Evolutionary conservation across 2,113 vertebrate genomes (phyloP).

Genomic region (Pangasianodon gigas): DNA sequence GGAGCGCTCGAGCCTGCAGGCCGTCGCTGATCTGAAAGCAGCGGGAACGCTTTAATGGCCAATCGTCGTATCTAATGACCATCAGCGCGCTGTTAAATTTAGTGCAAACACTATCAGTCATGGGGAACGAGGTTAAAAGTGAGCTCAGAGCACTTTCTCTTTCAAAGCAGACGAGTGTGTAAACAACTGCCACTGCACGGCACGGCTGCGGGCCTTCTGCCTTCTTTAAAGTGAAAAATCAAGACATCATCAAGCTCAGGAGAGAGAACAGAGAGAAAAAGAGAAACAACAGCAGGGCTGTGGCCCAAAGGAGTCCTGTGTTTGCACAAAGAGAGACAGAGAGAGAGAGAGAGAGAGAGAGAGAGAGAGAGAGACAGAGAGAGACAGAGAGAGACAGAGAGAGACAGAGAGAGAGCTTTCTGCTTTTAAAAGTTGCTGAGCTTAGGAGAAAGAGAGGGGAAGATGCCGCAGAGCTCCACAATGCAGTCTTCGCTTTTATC

Average conservation of each 20-base stretch:
- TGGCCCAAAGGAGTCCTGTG: not conserved
- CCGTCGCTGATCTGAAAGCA: slow-evolving; percentile 6
- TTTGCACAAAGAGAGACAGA: not conserved
- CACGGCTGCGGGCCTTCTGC: not conserved
- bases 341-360: not conserved
- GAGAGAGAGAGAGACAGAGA: not conserved
- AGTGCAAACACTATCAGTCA: not conserved
- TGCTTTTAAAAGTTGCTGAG: slow-evolving; percentile 11
- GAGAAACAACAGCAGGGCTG: not conserved
- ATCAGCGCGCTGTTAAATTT: slow-evolving; percentile 29
- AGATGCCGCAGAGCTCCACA: slow-evolving; percentile 15
- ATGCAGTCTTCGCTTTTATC: not conserved
- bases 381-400: not conserved
- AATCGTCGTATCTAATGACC: slow-evolving; percentile 19
- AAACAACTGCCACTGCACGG: slow-evolving; percentile 14
- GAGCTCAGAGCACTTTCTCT: slow-evolving; percentile 15
- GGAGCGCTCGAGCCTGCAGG: slow-evolving; percentile 9
- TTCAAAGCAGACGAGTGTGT: not conserved
- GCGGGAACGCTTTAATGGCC: slow-evolving; percentile 14
- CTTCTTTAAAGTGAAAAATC: not conserved
- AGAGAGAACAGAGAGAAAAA: slow-evolving; percentile 11
- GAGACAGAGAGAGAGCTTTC: not conserved
- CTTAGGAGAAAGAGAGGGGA: not conserved
- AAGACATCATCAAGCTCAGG: not conserved
- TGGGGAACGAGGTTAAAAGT: slow-evolving; percentile 3